A percentile compares a stretch with the other conserved stretches of the same genome.
phyloP scores from a whole-genome alignment of 2,888 invertebrate genomes.

The Bembecia ichneumoniformis region DNA sequence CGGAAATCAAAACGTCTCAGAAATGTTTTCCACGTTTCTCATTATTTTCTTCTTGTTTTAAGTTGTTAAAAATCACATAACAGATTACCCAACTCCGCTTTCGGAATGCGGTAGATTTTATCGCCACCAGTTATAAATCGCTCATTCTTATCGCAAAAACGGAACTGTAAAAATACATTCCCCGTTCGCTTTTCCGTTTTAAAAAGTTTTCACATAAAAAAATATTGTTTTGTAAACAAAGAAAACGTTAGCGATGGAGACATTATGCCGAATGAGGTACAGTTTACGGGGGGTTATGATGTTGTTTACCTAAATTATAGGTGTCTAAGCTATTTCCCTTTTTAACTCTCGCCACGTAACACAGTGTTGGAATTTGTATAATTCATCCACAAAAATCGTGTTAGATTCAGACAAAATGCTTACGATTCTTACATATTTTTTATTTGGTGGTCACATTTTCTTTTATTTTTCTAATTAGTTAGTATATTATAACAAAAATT shows the following conservation, averaged over 20 bases:
- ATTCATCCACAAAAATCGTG: too few species aligned
- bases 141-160: constrained; percentile 29
- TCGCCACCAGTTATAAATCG: constrained; percentile 34
- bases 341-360: too few species aligned
- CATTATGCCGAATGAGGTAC: background rate
- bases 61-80: constrained; percentile 20
- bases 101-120: constrained; percentile 31
- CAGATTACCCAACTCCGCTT: constrained; percentile 22
- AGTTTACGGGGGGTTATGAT: too few species aligned
- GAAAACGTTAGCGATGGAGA: background rate
- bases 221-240: background rate
- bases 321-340: too few species aligned
- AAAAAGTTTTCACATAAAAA: background rate
- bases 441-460: too few species aligned
- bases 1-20: too few species aligned
- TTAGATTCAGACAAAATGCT: too few species aligned
- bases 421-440: too few species aligned
- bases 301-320: too few species aligned
- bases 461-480: background rate
- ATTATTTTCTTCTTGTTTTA: constrained; percentile 1
- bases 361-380: too few species aligned
- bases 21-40: too few species aligned
- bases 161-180: constrained; percentile 27
- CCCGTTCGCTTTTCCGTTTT: constrained; percentile 4
- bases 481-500: background rate